Evolutionary conservation across 2,113 vertebrate genomes (phyloP).

Genomic region (Pollachius pollachius): DNA sequence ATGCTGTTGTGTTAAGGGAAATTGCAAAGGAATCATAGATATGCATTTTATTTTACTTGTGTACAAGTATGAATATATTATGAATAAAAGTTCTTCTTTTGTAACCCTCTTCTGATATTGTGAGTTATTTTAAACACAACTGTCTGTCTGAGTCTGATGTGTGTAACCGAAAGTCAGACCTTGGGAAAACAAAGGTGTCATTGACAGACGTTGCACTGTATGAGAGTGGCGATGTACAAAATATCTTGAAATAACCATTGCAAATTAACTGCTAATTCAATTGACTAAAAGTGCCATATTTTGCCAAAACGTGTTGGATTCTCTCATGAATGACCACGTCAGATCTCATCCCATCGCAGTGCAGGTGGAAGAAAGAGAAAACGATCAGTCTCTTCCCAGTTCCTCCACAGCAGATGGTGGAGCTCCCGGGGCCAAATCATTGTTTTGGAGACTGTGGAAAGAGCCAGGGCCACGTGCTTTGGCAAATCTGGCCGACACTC

Average conservation of each 20-base stretch:
- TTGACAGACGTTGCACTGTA: too few relatives aligned
- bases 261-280: too few relatives aligned
- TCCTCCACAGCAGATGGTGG: constrained; percentile 46
- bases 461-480: background rate
- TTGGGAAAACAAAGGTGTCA: background rate
- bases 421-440: constrained; percentile 25
- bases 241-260: too few relatives aligned
- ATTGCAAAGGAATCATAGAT: constrained; percentile 90
- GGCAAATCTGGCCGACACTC: too few relatives aligned
- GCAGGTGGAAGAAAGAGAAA: too few relatives aligned
- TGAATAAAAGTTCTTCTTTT: constrained; percentile 86
- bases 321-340: too few relatives aligned
- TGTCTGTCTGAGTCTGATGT: too few relatives aligned
- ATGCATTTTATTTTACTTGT: constrained; percentile 99
- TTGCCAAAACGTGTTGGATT: too few relatives aligned
- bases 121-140: constrained; percentile 28
- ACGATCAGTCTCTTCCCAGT: background rate
- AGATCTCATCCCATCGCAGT: too few relatives aligned
- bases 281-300: too few relatives aligned
- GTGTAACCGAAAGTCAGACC: background rate
- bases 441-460: constrained; percentile 28
- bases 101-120: constrained; percentile 52
- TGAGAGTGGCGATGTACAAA: too few relatives aligned
- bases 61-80: constrained; percentile 93
- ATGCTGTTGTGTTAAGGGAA: constrained; percentile 82